Evolutionary conservation across 2,888 invertebrate species (phyloP), one percentile per base, ranked within the genome.

Genomic region (Crocallis elinguaria): DNA sequence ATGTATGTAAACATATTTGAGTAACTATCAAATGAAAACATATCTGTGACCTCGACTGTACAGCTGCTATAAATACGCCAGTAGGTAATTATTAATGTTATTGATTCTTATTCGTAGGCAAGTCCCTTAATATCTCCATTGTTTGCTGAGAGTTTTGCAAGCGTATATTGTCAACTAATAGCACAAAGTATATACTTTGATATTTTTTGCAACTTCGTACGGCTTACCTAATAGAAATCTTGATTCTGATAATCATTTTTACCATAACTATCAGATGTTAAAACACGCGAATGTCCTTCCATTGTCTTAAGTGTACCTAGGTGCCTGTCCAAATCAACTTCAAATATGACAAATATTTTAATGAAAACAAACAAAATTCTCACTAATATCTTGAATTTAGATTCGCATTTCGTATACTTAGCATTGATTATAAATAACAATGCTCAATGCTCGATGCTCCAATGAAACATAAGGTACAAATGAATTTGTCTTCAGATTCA

Each of bases 331-430:
- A 9, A 11, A 27, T 5, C 27, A 9, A 23, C 14, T 23, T 12
- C 17, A 13, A 27, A 25, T 42, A 46, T 35, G 49, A 48, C 38
- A 42, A 50, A 32, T 19, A 46, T 32, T 32, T 38, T 46, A 38
- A 38, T 30, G 38, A n/a, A n/a, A n/a, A 38, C 11, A n/a, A 11
- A 3, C 13, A 29, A 44, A 13, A 43, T 23, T 25, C 12, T 21
- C 8, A 33, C 27, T 14, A 8, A 23, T 9, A 37, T 37, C 21
- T 37, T 23, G 14, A n/a, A 23, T 23, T 7, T 11, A 14, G 32
- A 19, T n/a, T 19, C 7, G 2, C 4, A 19, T 30, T 30, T 30
- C 7, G 13, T 12, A 3, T 8, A 13, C 0, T 30, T 30, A 13
- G 13, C 30, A 13, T 30, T 30, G 19, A 19, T 19, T 19, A 6